A percentile compares a stretch with the other conserved stretches of the same genome.
phyloP scores from a whole-genome alignment of 2,797 vertebrate genomes.

The Alectoris magna region DNA sequence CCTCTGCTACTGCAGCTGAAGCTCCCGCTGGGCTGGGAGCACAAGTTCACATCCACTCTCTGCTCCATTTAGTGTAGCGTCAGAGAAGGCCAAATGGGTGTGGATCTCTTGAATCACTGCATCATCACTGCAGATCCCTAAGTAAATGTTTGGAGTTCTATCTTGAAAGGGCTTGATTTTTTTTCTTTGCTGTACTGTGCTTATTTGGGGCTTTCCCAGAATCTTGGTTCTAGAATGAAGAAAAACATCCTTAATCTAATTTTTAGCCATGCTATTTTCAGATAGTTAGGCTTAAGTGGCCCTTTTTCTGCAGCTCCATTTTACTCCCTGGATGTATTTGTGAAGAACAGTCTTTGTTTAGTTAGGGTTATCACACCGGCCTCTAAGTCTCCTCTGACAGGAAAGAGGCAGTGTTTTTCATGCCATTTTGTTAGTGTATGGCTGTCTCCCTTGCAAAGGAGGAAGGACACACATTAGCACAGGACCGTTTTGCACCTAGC shows the following conservation, averaged over 20 bases:
- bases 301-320: no score
- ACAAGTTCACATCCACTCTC: not conserved
- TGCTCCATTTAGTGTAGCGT: rapidly evolving
- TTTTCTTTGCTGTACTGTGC: not conserved
- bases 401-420: not conserved
- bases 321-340: no score
- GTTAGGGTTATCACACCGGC: not conserved
- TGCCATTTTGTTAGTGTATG: not conserved
- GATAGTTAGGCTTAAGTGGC: not conserved
- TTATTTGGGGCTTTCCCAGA: not conserved
- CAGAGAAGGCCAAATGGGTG: not conserved
- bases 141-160: not conserved
- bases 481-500: not conserved
- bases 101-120: not conserved
- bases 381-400: not conserved
- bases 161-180: not conserved
- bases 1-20: rapidly evolving
- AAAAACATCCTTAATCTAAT: not conserved
- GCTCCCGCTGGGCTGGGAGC: not conserved
- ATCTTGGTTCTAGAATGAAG: not conserved
- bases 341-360: not conserved
- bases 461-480: not conserved
- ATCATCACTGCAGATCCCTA: not conserved
- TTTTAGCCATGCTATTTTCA: not conserved
- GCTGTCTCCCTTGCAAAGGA: not conserved